Percentiles rank a stretch among this genome's conserved stretches.
These are phyloP conservation scores for Drosophila nasuta DNA, from an alignment of 1,140 invertebrate species.

Conservation along the genomic window DNA sequence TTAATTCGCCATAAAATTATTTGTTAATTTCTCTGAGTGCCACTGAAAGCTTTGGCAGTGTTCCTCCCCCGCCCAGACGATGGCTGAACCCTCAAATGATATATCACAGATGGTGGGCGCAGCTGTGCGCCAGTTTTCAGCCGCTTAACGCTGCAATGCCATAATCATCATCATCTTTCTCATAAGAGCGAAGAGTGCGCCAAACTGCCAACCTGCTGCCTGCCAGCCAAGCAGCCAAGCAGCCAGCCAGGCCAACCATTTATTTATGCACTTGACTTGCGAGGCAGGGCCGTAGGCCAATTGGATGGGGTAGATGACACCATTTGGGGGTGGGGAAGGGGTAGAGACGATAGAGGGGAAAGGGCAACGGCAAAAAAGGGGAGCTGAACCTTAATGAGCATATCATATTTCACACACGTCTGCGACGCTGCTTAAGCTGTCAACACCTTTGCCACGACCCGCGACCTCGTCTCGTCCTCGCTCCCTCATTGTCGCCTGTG, in stretches of 20 bases:
- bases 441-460: slow-evolving; percentile 46
- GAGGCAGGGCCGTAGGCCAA: slow-evolving; percentile 17
- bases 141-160: slow-evolving; percentile 66
- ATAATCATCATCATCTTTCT: slow-evolving; percentile 61
- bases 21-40: slow-evolving; percentile 5
- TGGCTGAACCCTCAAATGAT: slow-evolving; percentile 29
- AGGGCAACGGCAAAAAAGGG: background rate
- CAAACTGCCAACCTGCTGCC: background rate
- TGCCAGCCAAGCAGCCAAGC: background rate
- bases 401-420: slow-evolving; percentile 76
- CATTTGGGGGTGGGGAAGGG: background rate
- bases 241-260: slow-evolving; percentile 45
- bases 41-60: slow-evolving; percentile 16
- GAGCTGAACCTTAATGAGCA: slow-evolving; percentile 63
- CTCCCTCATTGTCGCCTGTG: slow-evolving; percentile 12
- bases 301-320: slow-evolving; percentile 12
- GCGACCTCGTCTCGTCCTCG: too few species aligned
- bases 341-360: background rate
- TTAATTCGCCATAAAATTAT: background rate
- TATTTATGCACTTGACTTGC: slow-evolving; percentile 80
- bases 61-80: slow-evolving; percentile 43
- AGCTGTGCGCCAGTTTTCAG: slow-evolving; percentile 64
- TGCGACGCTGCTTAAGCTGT: slow-evolving; percentile 53
- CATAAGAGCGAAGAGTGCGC: slow-evolving; percentile 42
- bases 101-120: slow-evolving; percentile 66